Base-by-base conservation (phyloP, 1,140 invertebrate genomes). In the Periplaneta americana region DNA sequence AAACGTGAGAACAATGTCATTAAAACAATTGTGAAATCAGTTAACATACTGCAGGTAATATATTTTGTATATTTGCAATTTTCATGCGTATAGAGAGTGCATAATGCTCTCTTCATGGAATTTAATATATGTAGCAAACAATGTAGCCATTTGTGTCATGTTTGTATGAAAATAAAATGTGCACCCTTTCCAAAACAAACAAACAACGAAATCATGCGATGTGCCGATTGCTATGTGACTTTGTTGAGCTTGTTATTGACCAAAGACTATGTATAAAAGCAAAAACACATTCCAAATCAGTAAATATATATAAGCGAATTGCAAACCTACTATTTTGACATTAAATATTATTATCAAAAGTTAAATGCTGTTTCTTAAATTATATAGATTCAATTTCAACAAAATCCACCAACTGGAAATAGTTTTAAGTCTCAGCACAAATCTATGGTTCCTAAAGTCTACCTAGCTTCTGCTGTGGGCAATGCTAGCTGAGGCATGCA, bases 221-320 rank as follows among this genome's bases (percentile, higher is more conserved):
- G 22, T 66, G 48, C n/a, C 10, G 1, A 66, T n/a, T 66, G 48
- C 22, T 1, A 8, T 66, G 22, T 66, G 48, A 66, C 48, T n/a
- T 28, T 22, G 9, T n/a, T 11, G 22, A n/a, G 22, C 48, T 66
- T 13, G 28, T 66, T 66, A 66, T 66, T 66, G 6, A 66, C n/a
- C n/a, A 28, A 2, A 57, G 6, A n/a, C 22, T n/a, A 57, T 17
- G 10, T 84, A 83, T 86, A 86, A 87, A 85, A 85, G 86, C 86
- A 84, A 86, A 81, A 82, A 85, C 84, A 83, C 83, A 81, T 74
- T 36, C 32, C 36, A 78, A 82, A 80, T 81, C 82, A 81, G 83
- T 85, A 82, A 82, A 35, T 35, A 75, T 82, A 83, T 83, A 83
- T 85, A 75, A 81, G 82, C 82, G 84, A 83, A 80, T 84, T 82